Evolutionary conservation across 1,140 invertebrate genomes (phyloP), one percentile per base, ranked within the genome.

Genomic region (Sycobia sp.): DNA sequence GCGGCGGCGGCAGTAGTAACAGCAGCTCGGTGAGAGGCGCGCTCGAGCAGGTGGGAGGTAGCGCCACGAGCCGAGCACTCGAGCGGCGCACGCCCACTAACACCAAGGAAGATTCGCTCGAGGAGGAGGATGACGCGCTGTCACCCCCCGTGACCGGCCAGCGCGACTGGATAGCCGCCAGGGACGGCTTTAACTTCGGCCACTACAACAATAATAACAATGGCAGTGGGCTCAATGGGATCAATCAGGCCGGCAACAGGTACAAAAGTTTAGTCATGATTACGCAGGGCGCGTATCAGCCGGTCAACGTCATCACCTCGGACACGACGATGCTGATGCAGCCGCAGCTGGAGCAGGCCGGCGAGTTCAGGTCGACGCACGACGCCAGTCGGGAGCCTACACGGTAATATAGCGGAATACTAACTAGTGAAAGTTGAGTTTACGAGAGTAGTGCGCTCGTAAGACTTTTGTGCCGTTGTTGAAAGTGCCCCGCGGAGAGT

Each of bases 231-330:
- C 22, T 46, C 57, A 16, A 41, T 34, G 18, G 43, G 5, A 32
- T 9, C 27, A 11, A 13, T 10, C 36, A 47, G 34, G 29, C 34
- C 1, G 51, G 61, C 68, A 89, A 89, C 79, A 89, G 89, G 72
- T 93, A 91, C 75, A 91, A 89, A 69, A 93, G 91, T 82, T 85
- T 92, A 82, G 89, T 93, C 77, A 92, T 92, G 90, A 93, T 94
- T 79, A 93, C 89, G 67, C 87, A 91, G 79, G 89, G 89, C 8
- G 75, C 78, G 14, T 84, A 84, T 65, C 82, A 84, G 44, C 84
- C 86, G 68, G 88, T 90, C 65, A 89, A 86, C 73, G 88, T 91
- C 46, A 85, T 90, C 69, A 88, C 88, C 60, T 86, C 84, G 66
- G 88, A 90, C 72, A 90, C 88, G 68, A 90, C 88, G 67, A 88